These are phyloP conservation scores for Oryctes rhinoceros DNA, from an alignment of 1,140 invertebrate species.

Conservation along the genomic window DNA sequence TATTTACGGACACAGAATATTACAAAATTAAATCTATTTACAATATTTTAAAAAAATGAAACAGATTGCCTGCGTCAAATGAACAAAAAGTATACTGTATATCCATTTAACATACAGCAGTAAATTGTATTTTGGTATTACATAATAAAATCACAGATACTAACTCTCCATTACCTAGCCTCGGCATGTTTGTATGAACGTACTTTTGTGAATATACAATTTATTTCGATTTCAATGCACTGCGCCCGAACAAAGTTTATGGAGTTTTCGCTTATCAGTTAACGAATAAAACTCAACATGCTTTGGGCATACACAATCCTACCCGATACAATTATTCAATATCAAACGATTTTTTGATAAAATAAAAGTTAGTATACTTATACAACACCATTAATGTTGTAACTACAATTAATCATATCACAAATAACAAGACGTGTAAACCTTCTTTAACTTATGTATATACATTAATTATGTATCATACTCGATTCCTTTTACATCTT, in stretches of 20 bases:
- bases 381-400: slow-evolving; percentile 27
- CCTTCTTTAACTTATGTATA: background rate
- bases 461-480: background rate
- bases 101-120: slow-evolving; percentile 15
- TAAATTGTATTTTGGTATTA: slow-evolving; percentile 55
- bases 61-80: slow-evolving; percentile 12
- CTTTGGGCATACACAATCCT: background rate
- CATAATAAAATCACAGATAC: slow-evolving; percentile 60
- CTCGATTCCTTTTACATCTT: background rate
- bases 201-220: slow-evolving; percentile 23
- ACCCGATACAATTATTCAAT: background rate
- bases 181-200: background rate
- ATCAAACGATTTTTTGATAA: slow-evolving; percentile 18
- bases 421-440: slow-evolving; percentile 14
- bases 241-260: slow-evolving; percentile 28
- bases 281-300: background rate
- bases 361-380: slow-evolving; percentile 4
- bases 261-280: background rate
- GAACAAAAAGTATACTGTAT: slow-evolving; percentile 17
- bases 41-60: slow-evolving; percentile 26
- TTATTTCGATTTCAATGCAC: background rate
- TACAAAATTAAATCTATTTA: slow-evolving; percentile 37
- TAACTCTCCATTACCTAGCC: slow-evolving; percentile 48
- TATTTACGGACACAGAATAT: slow-evolving; percentile 27
- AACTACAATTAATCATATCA: slow-evolving; percentile 25